phyloP scores from a whole-genome alignment of 2,113 vertebrate species.

The Apodemus speciosus region DNA sequence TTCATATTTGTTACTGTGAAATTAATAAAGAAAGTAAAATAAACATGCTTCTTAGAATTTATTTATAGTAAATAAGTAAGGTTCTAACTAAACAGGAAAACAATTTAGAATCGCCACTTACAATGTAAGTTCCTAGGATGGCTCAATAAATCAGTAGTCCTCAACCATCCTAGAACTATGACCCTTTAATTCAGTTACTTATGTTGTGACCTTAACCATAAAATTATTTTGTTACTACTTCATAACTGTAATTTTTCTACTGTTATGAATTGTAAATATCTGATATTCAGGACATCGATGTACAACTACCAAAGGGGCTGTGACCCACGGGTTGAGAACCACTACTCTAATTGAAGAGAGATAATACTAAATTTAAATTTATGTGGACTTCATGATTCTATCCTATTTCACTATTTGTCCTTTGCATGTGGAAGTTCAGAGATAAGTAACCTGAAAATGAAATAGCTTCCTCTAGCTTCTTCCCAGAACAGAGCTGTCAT shows the following conservation, averaged over 20 bases:
- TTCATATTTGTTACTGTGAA: background rate
- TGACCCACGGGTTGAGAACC: background rate
- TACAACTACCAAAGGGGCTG: background rate
- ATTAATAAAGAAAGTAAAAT: slow-evolving; percentile 40
- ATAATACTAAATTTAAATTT: background rate
- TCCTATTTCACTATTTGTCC: background rate
- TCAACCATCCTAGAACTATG: background rate
- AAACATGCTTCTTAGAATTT: slow-evolving; percentile 29
- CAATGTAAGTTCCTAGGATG: background rate
- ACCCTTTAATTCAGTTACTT: background rate
- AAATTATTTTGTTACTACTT: background rate
- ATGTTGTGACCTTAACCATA: background rate
- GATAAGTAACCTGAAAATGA: background rate
- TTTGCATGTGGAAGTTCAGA: slow-evolving; percentile 14
- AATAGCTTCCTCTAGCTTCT: background rate
- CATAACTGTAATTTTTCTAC: background rate
- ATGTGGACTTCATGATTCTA: background rate
- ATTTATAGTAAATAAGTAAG: background rate
- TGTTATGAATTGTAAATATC: background rate
- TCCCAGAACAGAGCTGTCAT: background rate
- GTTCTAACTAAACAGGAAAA: background rate
- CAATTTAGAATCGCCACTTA: background rate
- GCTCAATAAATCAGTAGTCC: background rate
- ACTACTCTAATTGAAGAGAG: slow-evolving; percentile 2
- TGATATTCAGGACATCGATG: background rate